Evolutionary conservation across 2,888 invertebrate genomes (phyloP).

Genomic region (Tricholauxania praeusta): DNA sequence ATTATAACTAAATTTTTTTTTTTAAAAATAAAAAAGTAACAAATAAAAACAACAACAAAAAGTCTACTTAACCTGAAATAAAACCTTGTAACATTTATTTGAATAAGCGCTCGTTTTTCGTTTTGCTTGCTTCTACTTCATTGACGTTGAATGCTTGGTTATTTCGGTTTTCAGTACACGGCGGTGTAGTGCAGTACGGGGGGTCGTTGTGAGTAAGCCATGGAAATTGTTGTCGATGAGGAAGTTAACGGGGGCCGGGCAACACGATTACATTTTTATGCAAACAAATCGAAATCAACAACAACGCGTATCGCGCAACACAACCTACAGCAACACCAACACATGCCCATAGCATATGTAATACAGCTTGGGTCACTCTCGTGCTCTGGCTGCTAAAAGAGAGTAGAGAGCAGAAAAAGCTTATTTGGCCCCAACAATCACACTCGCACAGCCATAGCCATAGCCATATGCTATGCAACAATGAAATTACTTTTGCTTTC

Average conservation of each 20-base stretch:
- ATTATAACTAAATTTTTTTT: slow-evolving; percentile 30
- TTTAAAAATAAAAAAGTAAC: slow-evolving; percentile 37
- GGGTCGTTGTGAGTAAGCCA: slow-evolving; percentile 18
- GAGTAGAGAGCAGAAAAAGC: too few relatives aligned
- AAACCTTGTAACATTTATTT: slow-evolving; percentile 61
- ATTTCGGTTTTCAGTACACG: slow-evolving; percentile 32
- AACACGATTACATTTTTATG: slow-evolving; percentile 33
- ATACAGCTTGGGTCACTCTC: neutral
- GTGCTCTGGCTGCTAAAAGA: too few relatives aligned
- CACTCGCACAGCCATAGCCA: slow-evolving; percentile 14
- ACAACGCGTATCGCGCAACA: slow-evolving; percentile 44
- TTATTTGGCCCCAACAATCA: neutral
- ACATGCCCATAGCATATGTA: slow-evolving; percentile 21
- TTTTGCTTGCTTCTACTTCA: slow-evolving; percentile 56
- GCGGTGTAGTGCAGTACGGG: neutral
- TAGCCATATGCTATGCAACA: neutral
- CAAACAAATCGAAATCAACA: slow-evolving; percentile 41
- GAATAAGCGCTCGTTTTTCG: slow-evolving; percentile 44
- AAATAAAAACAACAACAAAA: slow-evolving; percentile 44
- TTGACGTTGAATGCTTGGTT: slow-evolving; percentile 51
- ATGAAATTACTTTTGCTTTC: slow-evolving; percentile 67
- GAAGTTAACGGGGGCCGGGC: neutral
- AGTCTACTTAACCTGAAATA: slow-evolving; percentile 62
- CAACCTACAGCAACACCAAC: slow-evolving; percentile 48
- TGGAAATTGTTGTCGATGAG: slow-evolving; percentile 22